phyloP scores from a whole-genome alignment of 1,140 invertebrate genomes.

The Cyrtorhinus lividipennis region DNA sequence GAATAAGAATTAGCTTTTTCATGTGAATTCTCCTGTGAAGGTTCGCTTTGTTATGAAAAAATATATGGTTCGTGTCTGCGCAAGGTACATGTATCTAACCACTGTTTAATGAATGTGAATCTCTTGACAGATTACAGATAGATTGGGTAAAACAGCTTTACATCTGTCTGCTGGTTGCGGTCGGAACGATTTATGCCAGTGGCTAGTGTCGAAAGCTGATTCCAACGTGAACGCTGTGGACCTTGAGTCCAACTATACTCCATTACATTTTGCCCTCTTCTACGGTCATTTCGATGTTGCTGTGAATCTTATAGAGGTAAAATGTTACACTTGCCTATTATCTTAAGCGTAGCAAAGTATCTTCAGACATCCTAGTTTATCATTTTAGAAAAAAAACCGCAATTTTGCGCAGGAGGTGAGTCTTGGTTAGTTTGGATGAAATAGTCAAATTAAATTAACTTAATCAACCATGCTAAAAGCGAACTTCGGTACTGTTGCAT shows the following conservation, averaged over 20 bases:
- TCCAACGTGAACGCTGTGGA: constrained; percentile 46
- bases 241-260: constrained; percentile 55
- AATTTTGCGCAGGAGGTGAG: no score
- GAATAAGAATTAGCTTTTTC: no score
- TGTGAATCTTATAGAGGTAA: constrained; percentile 42
- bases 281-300: constrained; percentile 56
- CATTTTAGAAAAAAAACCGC: not conserved
- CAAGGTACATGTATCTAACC: not conserved
- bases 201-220: constrained; percentile 44
- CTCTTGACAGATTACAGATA: constrained; percentile 27
- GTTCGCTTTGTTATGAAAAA: no score
- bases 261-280: constrained; percentile 56
- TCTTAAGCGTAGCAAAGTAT: no score
- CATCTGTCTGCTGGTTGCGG: constrained; percentile 56
- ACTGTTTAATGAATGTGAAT: not conserved
- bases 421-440: no score
- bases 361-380: no score
- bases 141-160: constrained; percentile 44
- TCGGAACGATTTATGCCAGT: constrained; percentile 42
- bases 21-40: no score
- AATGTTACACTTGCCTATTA: not conserved
- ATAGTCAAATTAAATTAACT: no score
- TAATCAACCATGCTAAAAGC: no score
- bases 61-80: no score
- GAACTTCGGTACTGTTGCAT: no score